Evolutionary conservation across 2,797 vertebrate genomes (phyloP).

Genomic region (Pangasius larnaudii): DNA sequence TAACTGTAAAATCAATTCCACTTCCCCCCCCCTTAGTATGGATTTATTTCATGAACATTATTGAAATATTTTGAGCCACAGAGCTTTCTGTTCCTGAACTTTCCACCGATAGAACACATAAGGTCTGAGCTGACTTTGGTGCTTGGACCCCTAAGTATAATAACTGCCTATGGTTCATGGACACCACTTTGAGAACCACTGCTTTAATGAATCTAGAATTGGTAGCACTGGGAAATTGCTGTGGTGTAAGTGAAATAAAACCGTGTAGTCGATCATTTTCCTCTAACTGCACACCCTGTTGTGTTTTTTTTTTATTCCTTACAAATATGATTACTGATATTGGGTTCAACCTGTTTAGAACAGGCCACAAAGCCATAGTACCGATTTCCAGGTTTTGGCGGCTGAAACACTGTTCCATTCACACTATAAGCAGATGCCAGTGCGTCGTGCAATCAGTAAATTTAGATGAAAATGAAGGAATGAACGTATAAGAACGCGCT

Average conservation of each 20-base stretch:
- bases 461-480: not conserved
- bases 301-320: not conserved
- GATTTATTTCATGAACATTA: not conserved
- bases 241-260: not conserved
- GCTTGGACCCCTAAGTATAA: not conserved
- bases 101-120: not conserved
- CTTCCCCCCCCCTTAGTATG: not conserved
- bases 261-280: not conserved
- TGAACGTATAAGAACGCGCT: conserved; percentile 38
- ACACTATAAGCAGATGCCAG: not conserved
- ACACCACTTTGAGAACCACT: not conserved
- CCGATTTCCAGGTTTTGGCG: not conserved
- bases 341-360: not conserved
- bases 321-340: not conserved
- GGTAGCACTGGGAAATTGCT: not conserved
- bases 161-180: not conserved
- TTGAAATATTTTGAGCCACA: not conserved
- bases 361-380: conserved; percentile 36
- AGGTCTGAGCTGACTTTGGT: not conserved
- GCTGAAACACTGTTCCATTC: not conserved
- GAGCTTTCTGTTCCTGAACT: not conserved
- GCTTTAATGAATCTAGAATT: not conserved
- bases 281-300: not conserved
- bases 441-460: conserved; percentile 27
- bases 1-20: not conserved